Conservation (phyloP, 2,113 vertebrate genomes). For the Cynoglossus semilaevis region DNA sequence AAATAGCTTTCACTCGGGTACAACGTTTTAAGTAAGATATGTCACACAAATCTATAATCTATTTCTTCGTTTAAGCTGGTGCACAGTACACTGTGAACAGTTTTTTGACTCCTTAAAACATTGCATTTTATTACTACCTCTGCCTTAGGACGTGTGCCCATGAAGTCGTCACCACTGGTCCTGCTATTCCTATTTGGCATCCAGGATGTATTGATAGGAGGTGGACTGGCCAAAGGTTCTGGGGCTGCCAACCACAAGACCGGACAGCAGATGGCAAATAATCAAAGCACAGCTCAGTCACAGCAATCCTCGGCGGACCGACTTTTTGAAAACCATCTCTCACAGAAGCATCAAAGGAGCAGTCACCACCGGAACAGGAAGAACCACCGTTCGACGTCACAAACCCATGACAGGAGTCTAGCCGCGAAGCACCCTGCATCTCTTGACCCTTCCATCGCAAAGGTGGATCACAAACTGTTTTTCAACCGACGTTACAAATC, state of each 20-base stretch:
- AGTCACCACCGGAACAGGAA: constrained; percentile 70
- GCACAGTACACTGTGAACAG: not conserved
- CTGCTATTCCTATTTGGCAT: constrained; percentile 92
- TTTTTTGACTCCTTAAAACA: not conserved
- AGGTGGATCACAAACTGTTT: constrained; percentile 90
- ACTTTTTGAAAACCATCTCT: constrained; percentile 42
- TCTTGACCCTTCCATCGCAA: constrained; percentile 75
- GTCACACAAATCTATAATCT: too few species aligned
- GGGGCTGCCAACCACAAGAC: constrained; percentile 71
- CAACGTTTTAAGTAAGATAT: too few species aligned
- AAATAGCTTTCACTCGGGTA: too few species aligned
- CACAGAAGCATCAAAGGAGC: constrained; percentile 60
- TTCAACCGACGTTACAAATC: constrained; percentile 84
- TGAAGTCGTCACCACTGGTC: constrained; percentile 96
- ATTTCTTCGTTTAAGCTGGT: too few species aligned
- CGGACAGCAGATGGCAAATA: constrained; percentile 69
- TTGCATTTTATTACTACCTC: not conserved
- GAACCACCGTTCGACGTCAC: constrained; percentile 45
- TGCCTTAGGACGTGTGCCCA: constrained; percentile 83
- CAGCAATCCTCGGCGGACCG: constrained; percentile 58
- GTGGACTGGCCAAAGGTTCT: constrained; percentile 79
- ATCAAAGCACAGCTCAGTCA: constrained; percentile 69
- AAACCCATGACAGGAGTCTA: constrained; percentile 56
- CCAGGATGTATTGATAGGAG: constrained; percentile 89
- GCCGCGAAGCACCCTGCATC: constrained; percentile 6